A percentile compares a stretch with the other conserved stretches of the same genome.
These are phyloP conservation scores for Luperina nickerlii DNA, from an alignment of 2,888 invertebrate species.

Conservation along the genomic window DNA sequence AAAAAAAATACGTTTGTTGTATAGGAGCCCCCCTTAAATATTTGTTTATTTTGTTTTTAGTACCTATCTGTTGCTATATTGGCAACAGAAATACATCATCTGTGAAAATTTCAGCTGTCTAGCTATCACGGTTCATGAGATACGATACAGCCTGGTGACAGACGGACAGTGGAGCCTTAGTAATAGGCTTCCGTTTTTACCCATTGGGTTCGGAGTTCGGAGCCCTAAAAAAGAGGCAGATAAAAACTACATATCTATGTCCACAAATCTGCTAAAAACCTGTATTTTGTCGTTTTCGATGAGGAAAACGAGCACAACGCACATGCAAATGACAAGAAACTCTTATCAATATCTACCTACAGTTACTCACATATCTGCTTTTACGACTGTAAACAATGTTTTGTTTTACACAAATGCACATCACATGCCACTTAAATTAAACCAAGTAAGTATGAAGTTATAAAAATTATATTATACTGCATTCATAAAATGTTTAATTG, in stretches of 20 bases:
- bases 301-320: slow-evolving; percentile 21
- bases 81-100: no score
- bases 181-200: no score
- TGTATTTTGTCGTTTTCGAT: slow-evolving; percentile 11
- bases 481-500: background rate
- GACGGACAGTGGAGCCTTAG: no score
- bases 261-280: background rate
- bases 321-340: slow-evolving; percentile 10
- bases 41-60: no score
- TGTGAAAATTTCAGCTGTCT: no score
- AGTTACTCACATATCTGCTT: slow-evolving; percentile 28
- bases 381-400: slow-evolving; percentile 29
- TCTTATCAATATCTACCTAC: slow-evolving; percentile 30
- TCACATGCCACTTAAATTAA: background rate
- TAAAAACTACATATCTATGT: background rate
- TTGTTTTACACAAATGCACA: slow-evolving; percentile 16
- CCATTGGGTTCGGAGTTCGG: no score
- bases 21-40: no score
- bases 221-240: background rate
- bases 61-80: no score
- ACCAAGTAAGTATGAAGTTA: background rate
- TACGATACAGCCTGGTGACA: no score
- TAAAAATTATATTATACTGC: background rate
- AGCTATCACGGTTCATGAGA: no score
- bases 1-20: no score